Evolutionary conservation across 2,113 vertebrate species (phyloP), one percentile per base, ranked within the genome.

Genomic region (Gadus chalcogrammus): DNA sequence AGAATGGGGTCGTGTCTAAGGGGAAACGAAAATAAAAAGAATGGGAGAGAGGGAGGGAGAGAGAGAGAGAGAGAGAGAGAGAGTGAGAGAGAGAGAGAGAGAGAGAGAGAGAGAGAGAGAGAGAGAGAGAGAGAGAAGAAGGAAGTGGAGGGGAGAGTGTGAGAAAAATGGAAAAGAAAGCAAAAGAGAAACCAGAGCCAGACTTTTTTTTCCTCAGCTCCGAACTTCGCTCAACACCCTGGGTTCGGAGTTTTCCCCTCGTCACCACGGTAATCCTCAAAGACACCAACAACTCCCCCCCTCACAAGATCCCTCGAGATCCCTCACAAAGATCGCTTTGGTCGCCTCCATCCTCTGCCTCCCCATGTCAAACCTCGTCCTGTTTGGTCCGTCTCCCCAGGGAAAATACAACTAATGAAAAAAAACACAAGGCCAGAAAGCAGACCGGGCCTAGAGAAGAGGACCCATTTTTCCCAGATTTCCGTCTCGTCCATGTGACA

Each of bases 321-420:
- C 83, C 56, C 61, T 79, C 64, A 91, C 88, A 92, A 89, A 91
- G 87, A 74, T 56, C 22, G 68, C 77, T 74, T 90, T 90, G 91
- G 89, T 91, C 60, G 73, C 73, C 0, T 9, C 64, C 69, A 52
- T 86, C 87, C 88, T 83, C 78, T 16, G 42, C 65, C 77, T 71
- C 79, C 75, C 78, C 87, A 77, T 78, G 79, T 84, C 80, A 81
- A 77, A 79, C 73, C 81, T 76, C 64, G 79, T 78, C 69, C 81
- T 74, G 64, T 75, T 70, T 76, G 42, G 28, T 78, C 85, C 74
- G 76, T 85, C 79, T 83, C 86, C 66, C 11, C 68, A 77, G 86
- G 81, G 87, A 83, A 88, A 72, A 75, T 74, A 83, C 66, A 85
- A 84, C 84, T 56, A 72, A 79, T 59, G 68, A 68, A 2, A 22